phyloP scores from a whole-genome alignment of 1,140 invertebrate species.

The Drosophila bipectinata region DNA sequence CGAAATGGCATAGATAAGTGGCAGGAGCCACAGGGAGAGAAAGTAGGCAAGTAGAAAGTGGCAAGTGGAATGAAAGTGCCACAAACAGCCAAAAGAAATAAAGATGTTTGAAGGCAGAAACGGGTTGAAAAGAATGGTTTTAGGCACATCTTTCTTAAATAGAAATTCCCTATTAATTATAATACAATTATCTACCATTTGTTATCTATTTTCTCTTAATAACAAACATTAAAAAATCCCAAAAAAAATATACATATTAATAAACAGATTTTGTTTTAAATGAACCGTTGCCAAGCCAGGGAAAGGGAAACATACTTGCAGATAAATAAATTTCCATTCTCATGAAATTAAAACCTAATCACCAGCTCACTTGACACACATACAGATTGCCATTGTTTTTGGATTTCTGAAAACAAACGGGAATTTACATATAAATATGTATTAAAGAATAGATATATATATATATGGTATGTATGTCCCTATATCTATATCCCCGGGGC shows the following conservation, averaged over 20 bases:
- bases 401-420: neutral
- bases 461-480: neutral
- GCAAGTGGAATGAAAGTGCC: slow-evolving; percentile 23
- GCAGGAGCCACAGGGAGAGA: neutral
- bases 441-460: neutral
- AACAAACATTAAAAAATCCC: neutral
- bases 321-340: slow-evolving; percentile 7
- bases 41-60: neutral
- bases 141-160: no score
- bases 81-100: slow-evolving; percentile 1
- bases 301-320: slow-evolving; percentile 5
- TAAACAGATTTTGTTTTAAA: neutral
- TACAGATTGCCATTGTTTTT: neutral
- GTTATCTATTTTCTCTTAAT: no score
- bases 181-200: no score
- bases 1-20: slow-evolving; percentile 21
- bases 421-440: neutral
- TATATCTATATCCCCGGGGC: slow-evolving; percentile 21
- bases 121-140: neutral
- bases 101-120: neutral
- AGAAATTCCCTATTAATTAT: no score
- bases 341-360: slow-evolving; percentile 5
- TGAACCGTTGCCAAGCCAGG: slow-evolving; percentile 28
- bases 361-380: slow-evolving; percentile 32
- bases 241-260: neutral